These are phyloP conservation scores for Drosophila buzzatii DNA, from an alignment of 2,888 invertebrate genomes.

Conservation along the genomic window DNA sequence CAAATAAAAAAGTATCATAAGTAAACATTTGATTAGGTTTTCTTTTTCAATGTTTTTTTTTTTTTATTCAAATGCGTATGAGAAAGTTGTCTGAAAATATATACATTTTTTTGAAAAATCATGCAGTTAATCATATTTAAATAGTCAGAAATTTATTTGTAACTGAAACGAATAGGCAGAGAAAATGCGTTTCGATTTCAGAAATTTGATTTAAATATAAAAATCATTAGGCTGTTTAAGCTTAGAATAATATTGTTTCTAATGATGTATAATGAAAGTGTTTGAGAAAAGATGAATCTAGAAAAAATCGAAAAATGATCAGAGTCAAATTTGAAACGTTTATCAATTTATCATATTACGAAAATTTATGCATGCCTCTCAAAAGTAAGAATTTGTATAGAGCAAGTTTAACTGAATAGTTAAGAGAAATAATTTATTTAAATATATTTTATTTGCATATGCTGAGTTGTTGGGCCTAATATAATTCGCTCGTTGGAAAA, in stretches of 20 bases:
- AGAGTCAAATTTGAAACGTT: neutral
- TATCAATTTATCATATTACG: neutral
- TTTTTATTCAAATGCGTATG: conserved; percentile 27
- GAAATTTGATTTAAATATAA: conserved; percentile 1
- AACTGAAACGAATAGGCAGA: neutral
- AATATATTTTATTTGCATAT: neutral
- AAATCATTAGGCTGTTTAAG: neutral
- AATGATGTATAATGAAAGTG: conserved; percentile 17
- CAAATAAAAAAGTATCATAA: conserved; percentile 35
- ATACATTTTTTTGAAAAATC: conserved; percentile 25
- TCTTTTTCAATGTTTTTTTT: conserved; percentile 1
- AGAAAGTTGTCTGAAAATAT: conserved; percentile 43
- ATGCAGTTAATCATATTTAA: conserved; percentile 40
- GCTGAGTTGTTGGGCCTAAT: neutral
- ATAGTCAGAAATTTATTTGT: conserved; percentile 16
- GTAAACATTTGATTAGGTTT: conserved; percentile 23
- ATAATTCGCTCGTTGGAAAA: neutral
- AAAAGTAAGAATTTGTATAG: neutral
- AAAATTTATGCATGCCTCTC: neutral
- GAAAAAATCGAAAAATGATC: neutral
- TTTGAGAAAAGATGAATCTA: conserved; percentile 1
- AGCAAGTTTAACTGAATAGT: neutral
- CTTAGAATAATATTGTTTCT: conserved; percentile 15
- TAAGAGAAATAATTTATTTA: neutral
- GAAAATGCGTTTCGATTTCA: conserved; percentile 3